phyloP scores from a whole-genome alignment of 2,797 vertebrate species.

The Limnodromus scolopaceus region DNA sequence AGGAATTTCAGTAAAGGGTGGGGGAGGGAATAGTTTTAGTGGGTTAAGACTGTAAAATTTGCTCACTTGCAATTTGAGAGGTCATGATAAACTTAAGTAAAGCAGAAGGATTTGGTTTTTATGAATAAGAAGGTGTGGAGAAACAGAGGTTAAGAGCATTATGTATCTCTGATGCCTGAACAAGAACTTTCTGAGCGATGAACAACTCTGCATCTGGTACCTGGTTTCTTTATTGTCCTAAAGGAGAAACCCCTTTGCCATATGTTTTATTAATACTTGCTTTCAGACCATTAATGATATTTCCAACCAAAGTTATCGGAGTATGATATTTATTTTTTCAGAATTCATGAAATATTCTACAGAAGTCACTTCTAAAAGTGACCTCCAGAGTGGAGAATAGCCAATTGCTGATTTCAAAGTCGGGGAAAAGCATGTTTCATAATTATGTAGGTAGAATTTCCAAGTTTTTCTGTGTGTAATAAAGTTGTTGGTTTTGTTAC shows the following conservation, averaged over 20 bases:
- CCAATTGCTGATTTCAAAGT: neutral
- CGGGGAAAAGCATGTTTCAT: neutral
- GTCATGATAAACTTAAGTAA: neutral
- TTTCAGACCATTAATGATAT: neutral
- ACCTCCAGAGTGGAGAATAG: neutral
- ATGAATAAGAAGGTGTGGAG: neutral
- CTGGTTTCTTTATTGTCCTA: neutral
- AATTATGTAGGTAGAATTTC: neutral
- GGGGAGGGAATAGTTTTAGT: neutral
- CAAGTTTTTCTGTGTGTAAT: neutral
- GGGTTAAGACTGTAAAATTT: constrained; percentile 62
- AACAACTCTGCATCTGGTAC: neutral
- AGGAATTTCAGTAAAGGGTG: neutral
- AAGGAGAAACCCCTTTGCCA: neutral
- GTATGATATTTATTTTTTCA: neutral
- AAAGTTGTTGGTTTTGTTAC: neutral
- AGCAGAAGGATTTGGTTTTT: neutral
- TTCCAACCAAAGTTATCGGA: neutral
- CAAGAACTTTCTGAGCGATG: neutral
- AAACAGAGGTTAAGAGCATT: neutral
- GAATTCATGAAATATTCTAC: neutral
- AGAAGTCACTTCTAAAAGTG: neutral
- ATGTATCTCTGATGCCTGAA: neutral
- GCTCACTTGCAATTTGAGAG: constrained; percentile 63
- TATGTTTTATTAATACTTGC: neutral